Base-by-base conservation (phyloP, 30 jellyfish, hydroid and myxozoan species). In the Rhopilema esculentum region DNA sequence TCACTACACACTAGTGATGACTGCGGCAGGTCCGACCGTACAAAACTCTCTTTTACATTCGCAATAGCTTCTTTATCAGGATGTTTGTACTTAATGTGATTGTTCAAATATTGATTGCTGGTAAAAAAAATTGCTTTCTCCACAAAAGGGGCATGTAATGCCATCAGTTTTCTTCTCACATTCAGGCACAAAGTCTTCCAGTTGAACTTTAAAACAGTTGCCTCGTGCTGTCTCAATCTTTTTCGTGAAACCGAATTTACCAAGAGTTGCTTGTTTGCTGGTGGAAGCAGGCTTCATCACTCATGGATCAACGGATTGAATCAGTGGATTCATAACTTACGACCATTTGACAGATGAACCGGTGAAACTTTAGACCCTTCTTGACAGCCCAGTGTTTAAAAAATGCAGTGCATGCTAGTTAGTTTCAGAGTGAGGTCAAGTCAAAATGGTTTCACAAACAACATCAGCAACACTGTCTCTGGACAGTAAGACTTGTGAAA, bases 281-380 rank as follows among this genome's bases (percentile, higher is more conserved):
- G 84, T 72, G 84, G 84, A 72, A 72, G 68, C 84, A 48, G 87
- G 87, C 87, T 76, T 76, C 87, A 76, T 76, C 75, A 52, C 87
- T 76, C 75, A 76, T 33, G 87, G 87, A 48, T 72, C 70, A 0
- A 72, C 66, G 84, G 84, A 69, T 69, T 69, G 80, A 69, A 69
- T 69, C 80, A 69, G 80, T 69, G 0, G 80, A 69, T 26, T 69
- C 80, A 69, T 69, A 69, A 69, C 80, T 69, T 69, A 69, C 20
- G 80, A 72, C 84, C 84, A 30, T 72, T 33, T 72, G 84, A 72
- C 84, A 72, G 84, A 72, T 72, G 84, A 72, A 72, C 84, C 80
- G 80, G 84, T 69, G 84, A 72, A 72, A 72, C 84, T 72, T 72
- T 72, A 72, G 68, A 69, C 84, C 84, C 66, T 70, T 27, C 82